Evolutionary conservation across 2,797 vertebrate genomes (phyloP).

Genomic region (Margarornis squamiger): DNA sequence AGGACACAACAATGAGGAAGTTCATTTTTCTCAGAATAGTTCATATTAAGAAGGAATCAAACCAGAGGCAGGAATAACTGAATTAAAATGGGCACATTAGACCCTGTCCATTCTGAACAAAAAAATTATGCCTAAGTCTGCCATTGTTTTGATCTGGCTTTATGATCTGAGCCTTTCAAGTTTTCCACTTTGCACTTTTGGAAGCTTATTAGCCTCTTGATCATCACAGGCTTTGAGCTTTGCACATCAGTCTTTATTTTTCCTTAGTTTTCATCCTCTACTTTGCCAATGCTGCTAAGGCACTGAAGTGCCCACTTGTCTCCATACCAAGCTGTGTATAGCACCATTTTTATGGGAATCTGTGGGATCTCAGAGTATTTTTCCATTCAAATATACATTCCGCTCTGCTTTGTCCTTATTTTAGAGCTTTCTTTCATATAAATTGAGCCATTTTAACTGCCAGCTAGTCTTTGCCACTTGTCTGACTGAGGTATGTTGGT

Average conservation of each 20-base stretch:
- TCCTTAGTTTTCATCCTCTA: not conserved
- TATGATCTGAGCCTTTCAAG: not conserved
- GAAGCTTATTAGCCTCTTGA: not conserved
- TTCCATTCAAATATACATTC: not conserved
- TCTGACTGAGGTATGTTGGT: not conserved
- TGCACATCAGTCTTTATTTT: not conserved
- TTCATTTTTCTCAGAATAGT: not conserved
- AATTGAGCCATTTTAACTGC: not conserved
- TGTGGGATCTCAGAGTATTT: not conserved
- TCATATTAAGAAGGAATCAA: not conserved
- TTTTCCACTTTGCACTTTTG: not conserved
- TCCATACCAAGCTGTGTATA: not conserved
- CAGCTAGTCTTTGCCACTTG: not conserved
- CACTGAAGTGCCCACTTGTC: not conserved
- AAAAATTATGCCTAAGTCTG: not conserved
- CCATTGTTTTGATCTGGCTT: not conserved
- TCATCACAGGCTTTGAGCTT: not conserved
- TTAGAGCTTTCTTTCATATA: not conserved
- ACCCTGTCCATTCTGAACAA: not conserved
- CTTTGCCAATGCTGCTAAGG: not conserved
- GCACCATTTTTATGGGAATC: not conserved
- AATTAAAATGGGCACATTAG: not conserved
- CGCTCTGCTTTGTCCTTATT: not conserved
- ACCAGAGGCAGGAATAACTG: not conserved
- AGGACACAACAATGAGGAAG: not conserved